Base-by-base conservation (phyloP, 2,888 invertebrate species). In the Acanthacorydalis orientalis region DNA sequence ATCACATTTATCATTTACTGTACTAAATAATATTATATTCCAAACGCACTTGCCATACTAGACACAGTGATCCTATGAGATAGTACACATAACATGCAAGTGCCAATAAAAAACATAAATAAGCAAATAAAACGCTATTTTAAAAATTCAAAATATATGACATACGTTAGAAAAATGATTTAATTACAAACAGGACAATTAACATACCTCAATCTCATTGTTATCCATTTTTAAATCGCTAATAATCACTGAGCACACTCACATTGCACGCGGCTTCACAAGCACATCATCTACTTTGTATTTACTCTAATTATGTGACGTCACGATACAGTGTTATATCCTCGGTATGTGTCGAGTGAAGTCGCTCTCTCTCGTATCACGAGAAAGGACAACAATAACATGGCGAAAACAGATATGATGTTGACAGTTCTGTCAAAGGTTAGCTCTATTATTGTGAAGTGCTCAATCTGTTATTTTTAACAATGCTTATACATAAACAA, bases 231-330 rank as follows among this genome's bases (percentile, higher is more conserved):
- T 64, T 63, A 56, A 57, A 54, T 56, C 53, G 54, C 54, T 52
- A 56, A 55, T 59, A 59, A 59, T 57, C 57, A 56, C 55, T 52
- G 57, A 60, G 57, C 59, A 52, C 55, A 56, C 56, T 56, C 54
- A 55, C 48, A 70, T 67, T 68, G 69, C 73, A 73, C 73, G 72
- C 73, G 72, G 71, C 73, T 70, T 70, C 70, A 23, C 72, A 46
- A 39, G 46, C 46, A 73, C 72, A 69, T 68, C 69, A 72, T 74
- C 74, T 73, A 75, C 74, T 74, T 75, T 75, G 75, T 75, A 75
- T 75, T 75, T 75, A 75, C 75, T 74, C 74, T 74, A 75, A 75
- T 75, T 75, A 75, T 72, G 68, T 75, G 75, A 75, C 75, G 75
- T 75, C 75, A 75, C 72, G 80, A 63, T 65, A 64, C 63, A 64